Evolutionary conservation across 2,888 invertebrate species (phyloP).

Genomic region (Aquatica leii): DNA sequence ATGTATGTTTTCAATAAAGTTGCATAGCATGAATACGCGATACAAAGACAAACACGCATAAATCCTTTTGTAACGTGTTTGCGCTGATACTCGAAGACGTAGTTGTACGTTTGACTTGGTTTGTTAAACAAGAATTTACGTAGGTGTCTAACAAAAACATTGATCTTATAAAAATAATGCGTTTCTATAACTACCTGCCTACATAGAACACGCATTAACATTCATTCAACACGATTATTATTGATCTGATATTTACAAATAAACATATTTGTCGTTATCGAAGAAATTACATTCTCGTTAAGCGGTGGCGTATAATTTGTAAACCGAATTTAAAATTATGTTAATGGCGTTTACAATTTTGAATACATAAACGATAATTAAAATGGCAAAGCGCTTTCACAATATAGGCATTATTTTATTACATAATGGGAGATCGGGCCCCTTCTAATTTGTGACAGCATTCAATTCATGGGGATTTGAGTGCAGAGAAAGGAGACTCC

Average conservation of each 20-base stretch:
- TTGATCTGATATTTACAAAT: no score
- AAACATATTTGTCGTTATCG: no score
- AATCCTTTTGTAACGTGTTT: conserved; percentile 15
- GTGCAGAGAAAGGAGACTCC: conserved; percentile 20
- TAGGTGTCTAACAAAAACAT: not conserved
- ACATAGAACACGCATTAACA: no score
- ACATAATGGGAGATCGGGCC: conserved; percentile 38
- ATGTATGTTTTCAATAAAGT: conserved; percentile 18
- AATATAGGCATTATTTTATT: conserved; percentile 41
- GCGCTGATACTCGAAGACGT: conserved; percentile 4
- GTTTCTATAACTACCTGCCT: no score
- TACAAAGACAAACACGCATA: conserved; percentile 19
- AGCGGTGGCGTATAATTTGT: no score
- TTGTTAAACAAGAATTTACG: conserved; percentile 13
- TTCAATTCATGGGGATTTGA: conserved; percentile 40
- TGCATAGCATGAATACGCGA: conserved; percentile 17
- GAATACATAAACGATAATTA: conserved; percentile 14
- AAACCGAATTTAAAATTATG: no score
- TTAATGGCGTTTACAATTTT: not conserved
- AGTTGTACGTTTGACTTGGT: conserved; percentile 1
- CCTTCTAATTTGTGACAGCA: conserved; percentile 41
- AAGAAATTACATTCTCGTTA: no score
- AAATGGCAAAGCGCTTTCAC: conserved; percentile 25
- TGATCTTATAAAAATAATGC: no score
- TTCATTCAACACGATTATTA: no score